phyloP scores from a whole-genome alignment of 2,888 invertebrate genomes.

The Campoplex nolae region DNA sequence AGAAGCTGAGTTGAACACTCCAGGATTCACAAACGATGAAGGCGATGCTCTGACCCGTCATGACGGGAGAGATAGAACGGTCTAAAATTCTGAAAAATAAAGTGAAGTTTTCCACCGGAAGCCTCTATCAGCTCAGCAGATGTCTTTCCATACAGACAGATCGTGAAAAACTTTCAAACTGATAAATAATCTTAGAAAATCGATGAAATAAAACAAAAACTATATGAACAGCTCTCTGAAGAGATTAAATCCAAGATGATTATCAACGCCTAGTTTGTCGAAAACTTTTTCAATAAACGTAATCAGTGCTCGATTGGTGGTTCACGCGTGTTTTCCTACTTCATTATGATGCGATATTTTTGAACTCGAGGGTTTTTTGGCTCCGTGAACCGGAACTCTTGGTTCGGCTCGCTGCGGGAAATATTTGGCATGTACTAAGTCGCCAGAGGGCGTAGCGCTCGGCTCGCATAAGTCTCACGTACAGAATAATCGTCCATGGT shows the following conservation, averaged over 20 bases:
- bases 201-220: neutral
- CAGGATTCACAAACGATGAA: neutral
- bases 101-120: neutral
- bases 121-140: neutral
- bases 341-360: neutral
- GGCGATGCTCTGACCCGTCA: neutral
- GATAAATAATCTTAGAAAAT: neutral
- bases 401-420: constrained; percentile 4
- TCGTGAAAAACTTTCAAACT: neutral
- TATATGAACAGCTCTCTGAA: neutral
- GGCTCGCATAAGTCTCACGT: constrained; percentile 22
- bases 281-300: neutral
- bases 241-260: neutral
- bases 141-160: neutral
- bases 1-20: neutral
- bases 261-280: neutral
- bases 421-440: constrained; percentile 40
- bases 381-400: constrained; percentile 40
- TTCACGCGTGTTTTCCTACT: neutral
- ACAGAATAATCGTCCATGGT: constrained; percentile 54
- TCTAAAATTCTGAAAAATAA: neutral
- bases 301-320: neutral
- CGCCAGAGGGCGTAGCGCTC: neutral
- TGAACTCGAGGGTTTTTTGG: constrained; percentile 3
- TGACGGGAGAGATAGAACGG: neutral